Base-by-base conservation (phyloP, 2,113 vertebrate species). In the Xiphorhynchus elegans region DNA sequence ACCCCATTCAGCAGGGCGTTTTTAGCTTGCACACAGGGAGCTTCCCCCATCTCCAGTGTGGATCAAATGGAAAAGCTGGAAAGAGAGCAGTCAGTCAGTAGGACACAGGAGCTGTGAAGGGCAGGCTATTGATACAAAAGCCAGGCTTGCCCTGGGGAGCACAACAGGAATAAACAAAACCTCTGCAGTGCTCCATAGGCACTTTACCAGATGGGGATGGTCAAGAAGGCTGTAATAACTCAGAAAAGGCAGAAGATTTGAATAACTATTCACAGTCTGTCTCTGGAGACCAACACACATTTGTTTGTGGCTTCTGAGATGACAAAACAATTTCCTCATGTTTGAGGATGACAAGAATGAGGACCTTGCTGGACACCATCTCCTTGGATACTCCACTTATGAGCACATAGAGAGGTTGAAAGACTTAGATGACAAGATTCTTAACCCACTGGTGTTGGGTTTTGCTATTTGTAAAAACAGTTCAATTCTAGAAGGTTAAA, bases 241-340 rank as follows among this genome's bases (percentile, higher is more conserved):
- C 64, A 84, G 87, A 59, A 62, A 74, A 94, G 80, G 91, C 89
- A 93, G 29, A 46, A 81, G 35, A 35, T 64, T 55, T 76, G 39
- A 68, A 62, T 80, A 64, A 47, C 47, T 82, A 24, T 64, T 91
- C 42, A 3, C 52, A 42, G 55, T 67, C 17, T 75, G 39, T 25
- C 92, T 50, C 82, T 59, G 60, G 96, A 83, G 89, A 88, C 21
- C 5, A 23, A 19, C 29, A 75, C 68, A 15, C 26, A 1, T 59
- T 58, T 73, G 62, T 76, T 79, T 59, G 69, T 79, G 74, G 73
- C 63, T 94, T 78, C 73, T 52, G 66, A 78, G 69, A 78, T 4
- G 20, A 52, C 42, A 63, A 59, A 89, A 84, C 17, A 18, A 35
- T 79, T 87, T 84, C 44, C 0, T 2, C 1, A 1, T 67, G 50